Evolutionary conservation across 2,888 invertebrate genomes (phyloP).

Genomic region (Volucella inflata): DNA sequence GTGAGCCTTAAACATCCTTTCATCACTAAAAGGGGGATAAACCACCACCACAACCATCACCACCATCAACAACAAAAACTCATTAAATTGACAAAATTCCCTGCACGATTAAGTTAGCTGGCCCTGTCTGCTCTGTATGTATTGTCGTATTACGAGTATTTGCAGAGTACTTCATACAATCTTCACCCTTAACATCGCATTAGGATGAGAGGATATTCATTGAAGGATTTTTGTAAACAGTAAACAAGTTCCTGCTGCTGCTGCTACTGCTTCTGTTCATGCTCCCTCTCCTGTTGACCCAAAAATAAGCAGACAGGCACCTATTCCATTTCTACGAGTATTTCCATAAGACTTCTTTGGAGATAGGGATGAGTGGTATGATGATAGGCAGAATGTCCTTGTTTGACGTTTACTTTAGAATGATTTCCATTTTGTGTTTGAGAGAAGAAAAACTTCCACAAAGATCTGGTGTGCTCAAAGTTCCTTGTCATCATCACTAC

Average conservation of each 20-base stretch:
- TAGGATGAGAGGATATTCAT: not conserved
- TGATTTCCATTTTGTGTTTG: not conserved
- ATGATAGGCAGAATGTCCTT: conserved; percentile 20
- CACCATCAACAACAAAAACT: not conserved
- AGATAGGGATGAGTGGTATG: too few species aligned
- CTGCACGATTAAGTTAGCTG: conserved; percentile 21
- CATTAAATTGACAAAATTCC: conserved; percentile 37
- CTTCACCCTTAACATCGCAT: not conserved
- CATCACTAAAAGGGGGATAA: too few species aligned
- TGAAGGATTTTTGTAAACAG: conserved; percentile 11
- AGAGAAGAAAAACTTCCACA: not conserved
- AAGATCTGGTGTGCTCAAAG: not conserved
- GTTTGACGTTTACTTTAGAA: conserved; percentile 38
- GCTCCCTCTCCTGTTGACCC: conserved; percentile 14
- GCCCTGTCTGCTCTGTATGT: not conserved
- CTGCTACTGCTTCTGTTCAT: too few species aligned
- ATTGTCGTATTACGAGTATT: conserved; percentile 16
- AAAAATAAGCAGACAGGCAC: not conserved
- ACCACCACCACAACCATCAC: too few species aligned
- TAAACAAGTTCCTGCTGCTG: conserved; percentile 4
- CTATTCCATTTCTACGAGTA: not conserved
- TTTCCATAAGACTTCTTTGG: not conserved
- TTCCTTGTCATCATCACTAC: not conserved
- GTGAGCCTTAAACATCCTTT: too few species aligned
- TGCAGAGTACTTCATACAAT: conserved; percentile 1